Base-by-base conservation (phyloP, 1,140 invertebrate species). In the Plutomurus gul region DNA sequence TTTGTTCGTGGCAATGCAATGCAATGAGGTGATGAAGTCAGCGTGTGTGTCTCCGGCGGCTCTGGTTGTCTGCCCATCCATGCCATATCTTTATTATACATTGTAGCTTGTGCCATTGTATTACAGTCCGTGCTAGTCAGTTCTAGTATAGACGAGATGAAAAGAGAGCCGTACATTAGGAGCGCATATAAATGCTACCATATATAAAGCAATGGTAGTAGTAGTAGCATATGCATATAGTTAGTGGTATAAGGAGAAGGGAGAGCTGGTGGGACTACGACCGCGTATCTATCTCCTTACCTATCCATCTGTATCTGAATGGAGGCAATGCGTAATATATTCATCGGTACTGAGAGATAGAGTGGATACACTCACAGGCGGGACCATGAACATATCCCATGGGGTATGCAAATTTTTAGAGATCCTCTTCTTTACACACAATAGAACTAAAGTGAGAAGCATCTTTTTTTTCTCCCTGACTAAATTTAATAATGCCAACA, bases 401-500 rank as follows among this genome's bases (percentile, higher is more conserved):
- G 77, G 77, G 77, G 72, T 78, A 78, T 78, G 77, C 77, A 78
- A 74, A 78, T 78, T 78, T 78, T 40, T 13, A 72, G 40, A 78
- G 76, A 46, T 78, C 65, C 65, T 78, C 76, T 71, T 78, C 76
- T 72, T 72, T 56, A 77, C 76, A 78, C 65, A 78, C 76, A 78
- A 78, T 78, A 78, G 76, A 78, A 78, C 39, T 47, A 74, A 78
- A 78, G 77, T 78, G 77, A 78, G 77, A 74, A 78, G 77, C 77
- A 78, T 51, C 70, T 73, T 78, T 78, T n/a, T n/a, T 78, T 78
- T 74, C 72, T 74, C 72, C 47, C 70, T 74, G 77, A 78, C 77
- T 78, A 78, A 78, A 78, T 78, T 78, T 78, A 78, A 78, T 78
- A 78, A 78, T 78, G 46, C 70, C 22, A 78, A 74, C 77, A 78